Conservation (phyloP, 2,888 invertebrate species). For the Troides helena region DNA sequence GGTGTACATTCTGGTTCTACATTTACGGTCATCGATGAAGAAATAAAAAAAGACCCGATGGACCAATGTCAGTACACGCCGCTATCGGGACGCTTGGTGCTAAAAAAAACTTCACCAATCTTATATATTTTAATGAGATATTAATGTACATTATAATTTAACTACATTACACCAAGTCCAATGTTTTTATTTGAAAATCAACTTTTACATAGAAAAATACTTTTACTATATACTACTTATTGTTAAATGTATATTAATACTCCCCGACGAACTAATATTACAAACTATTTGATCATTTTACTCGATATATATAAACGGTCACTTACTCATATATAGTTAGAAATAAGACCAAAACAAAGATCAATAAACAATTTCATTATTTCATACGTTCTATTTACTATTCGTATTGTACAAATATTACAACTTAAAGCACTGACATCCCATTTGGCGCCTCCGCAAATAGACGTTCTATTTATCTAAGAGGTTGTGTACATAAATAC, state of each 20-base stretch:
- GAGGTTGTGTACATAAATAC: slow-evolving; percentile 26
- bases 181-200: background rate
- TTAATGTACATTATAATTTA: background rate
- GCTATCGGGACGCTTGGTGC: slow-evolving; percentile 34
- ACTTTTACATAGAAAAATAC: background rate
- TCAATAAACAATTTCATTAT: background rate
- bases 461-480: slow-evolving; percentile 28
- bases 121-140: background rate
- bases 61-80: slow-evolving; percentile 34
- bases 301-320: no score
- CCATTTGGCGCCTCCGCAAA: slow-evolving; percentile 27
- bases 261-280: no score
- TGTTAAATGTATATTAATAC: no score
- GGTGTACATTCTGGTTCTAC: slow-evolving; percentile 51
- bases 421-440: slow-evolving; percentile 24
- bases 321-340: no score
- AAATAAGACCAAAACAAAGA: no score
- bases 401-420: slow-evolving; percentile 27
- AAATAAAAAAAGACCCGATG: slow-evolving; percentile 44
- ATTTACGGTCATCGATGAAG: slow-evolving; percentile 41
- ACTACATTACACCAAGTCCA: background rate
- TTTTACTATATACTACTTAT: no score
- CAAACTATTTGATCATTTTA: no score
- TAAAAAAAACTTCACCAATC: background rate
- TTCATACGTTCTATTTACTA: slow-evolving; percentile 2